A percentile compares a stretch with the other conserved stretches of the same genome.
Evolutionary conservation across 2,113 vertebrate species (phyloP).

Genomic region (Egretta garzetta): DNA sequence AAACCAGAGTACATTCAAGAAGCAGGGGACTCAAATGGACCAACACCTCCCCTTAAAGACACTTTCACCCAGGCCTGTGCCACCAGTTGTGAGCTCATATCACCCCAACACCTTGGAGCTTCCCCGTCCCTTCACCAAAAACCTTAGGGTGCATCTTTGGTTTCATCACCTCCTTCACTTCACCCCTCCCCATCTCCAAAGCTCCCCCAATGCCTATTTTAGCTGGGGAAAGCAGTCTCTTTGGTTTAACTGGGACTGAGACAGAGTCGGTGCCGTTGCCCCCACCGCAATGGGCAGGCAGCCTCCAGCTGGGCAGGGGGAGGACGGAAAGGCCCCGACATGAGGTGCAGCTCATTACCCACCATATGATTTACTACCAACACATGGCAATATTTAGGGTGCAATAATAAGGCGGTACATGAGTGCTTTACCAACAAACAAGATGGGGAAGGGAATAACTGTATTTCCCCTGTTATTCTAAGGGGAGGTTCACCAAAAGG

Average conservation of each 20-base stretch:
- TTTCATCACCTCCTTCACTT: neutral
- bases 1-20: neutral
- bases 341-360: neutral
- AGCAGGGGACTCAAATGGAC: neutral
- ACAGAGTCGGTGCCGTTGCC: neutral
- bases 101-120: neutral
- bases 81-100: neutral
- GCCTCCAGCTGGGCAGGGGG: neutral
- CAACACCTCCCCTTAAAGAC: neutral
- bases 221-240: neutral
- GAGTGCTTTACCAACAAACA: constrained; percentile 58
- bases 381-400: neutral
- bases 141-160: rapidly evolving
- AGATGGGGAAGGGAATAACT: constrained; percentile 59
- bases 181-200: neutral
- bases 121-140: neutral
- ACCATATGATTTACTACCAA: neutral
- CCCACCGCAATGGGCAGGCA: rapidly evolving
- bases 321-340: neutral
- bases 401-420: neutral
- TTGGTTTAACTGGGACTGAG: neutral
- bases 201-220: neutral
- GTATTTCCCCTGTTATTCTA: constrained; percentile 66
- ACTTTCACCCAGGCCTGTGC: neutral
- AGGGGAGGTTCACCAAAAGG: constrained; percentile 72